These are phyloP conservation scores for Blomia tropicalis DNA, from an alignment of 2,888 invertebrate genomes.

Conservation along the genomic window DNA sequence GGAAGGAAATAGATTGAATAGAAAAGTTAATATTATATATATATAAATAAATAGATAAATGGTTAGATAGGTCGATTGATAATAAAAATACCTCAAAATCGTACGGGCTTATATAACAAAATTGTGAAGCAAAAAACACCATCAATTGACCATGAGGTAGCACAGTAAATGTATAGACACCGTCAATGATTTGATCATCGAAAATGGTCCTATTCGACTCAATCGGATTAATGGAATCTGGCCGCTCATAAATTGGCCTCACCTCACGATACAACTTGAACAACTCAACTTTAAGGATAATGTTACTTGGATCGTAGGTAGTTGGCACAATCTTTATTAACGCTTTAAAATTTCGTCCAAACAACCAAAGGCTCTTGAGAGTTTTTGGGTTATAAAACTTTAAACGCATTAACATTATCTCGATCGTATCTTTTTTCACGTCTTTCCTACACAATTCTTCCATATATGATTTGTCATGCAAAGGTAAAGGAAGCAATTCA, in stretches of 20 bases:
- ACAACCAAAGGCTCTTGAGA: background rate
- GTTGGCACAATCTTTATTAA: background rate
- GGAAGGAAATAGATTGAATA: too few species aligned
- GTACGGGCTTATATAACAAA: background rate
- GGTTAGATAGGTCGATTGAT: too few species aligned
- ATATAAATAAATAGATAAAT: too few species aligned
- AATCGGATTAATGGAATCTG: background rate
- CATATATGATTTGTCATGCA: too few species aligned
- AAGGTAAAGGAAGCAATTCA: background rate
- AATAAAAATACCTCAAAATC: background rate
- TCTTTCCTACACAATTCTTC: background rate
- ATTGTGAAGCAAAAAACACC: background rate
- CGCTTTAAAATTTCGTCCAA: background rate
- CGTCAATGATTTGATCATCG: background rate
- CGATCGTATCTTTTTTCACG: background rate
- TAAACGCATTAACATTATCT: background rate
- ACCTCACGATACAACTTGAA: background rate
- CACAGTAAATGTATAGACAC: background rate
- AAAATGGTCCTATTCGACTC: background rate
- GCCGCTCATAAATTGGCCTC: background rate
- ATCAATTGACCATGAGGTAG: background rate
- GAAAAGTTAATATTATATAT: too few species aligned
- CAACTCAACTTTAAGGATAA: background rate
- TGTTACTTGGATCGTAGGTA: background rate
- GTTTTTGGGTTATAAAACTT: background rate